A percentile compares a stretch with the other conserved stretches of the same genome.
phyloP scores from a whole-genome alignment of 1,140 invertebrate species.

The Metopolophium dirhodum region DNA sequence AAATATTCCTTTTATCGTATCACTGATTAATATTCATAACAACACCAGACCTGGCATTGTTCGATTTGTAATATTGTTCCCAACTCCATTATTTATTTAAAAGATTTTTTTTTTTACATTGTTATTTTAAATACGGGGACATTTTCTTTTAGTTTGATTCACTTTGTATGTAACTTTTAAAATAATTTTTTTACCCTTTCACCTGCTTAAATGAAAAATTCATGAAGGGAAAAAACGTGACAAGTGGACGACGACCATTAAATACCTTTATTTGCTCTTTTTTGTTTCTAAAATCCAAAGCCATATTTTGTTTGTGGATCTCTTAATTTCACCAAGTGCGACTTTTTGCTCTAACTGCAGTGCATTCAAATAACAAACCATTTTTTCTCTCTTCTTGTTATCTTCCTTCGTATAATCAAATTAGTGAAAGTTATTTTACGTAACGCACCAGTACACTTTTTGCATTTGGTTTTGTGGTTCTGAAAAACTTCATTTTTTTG shows the following conservation, averaged over 20 bases:
- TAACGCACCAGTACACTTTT: constrained; percentile 48
- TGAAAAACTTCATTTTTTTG: constrained; percentile 32
- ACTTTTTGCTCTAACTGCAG: not conserved
- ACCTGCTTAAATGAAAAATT: constrained; percentile 6
- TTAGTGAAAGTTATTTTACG: constrained; percentile 47
- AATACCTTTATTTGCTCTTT: not conserved
- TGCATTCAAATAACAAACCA: constrained; percentile 36
- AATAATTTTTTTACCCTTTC: not conserved
- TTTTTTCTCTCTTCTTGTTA: constrained; percentile 1
- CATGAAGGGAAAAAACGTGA: not conserved
- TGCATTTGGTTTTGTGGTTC: constrained; percentile 33
- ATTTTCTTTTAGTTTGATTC: not conserved
- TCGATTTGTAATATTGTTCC: not conserved
- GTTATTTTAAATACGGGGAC: not conserved
- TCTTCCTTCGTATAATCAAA: constrained; percentile 43
- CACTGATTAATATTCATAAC: not conserved
- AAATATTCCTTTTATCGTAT: not conserved
- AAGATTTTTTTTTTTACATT: not conserved
- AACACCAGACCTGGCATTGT: not conserved
- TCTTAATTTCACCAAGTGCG: constrained; percentile 10
- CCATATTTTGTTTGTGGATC: constrained; percentile 16
- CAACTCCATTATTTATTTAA: not conserved
- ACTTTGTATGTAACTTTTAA: not conserved
- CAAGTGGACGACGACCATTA: not conserved
- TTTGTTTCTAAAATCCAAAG: constrained; percentile 23